A percentile compares a stretch with the other conserved stretches of the same genome.
Conservation (phyloP, 2,888 invertebrate species). For the Eupithecia centaureata region DNA sequence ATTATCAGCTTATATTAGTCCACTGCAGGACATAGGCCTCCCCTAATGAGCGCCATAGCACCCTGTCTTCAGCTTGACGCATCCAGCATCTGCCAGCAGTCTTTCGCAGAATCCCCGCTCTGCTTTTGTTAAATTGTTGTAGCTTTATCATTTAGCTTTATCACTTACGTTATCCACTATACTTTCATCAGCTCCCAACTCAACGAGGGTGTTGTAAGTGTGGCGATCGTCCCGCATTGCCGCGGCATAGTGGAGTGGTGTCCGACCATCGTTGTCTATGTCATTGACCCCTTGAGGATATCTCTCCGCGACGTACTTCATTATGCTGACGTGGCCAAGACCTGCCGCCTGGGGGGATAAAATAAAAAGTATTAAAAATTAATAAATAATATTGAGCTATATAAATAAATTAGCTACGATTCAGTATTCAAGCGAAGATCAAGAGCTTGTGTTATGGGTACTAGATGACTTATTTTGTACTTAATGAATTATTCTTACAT, state of each 20-base stretch:
- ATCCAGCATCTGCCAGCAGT: no score
- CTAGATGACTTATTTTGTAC: no score
- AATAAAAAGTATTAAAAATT: no score
- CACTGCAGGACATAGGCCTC: no score
- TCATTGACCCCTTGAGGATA: conserved; percentile 88
- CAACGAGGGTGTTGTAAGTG: conserved; percentile 90
- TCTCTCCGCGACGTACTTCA: conserved; percentile 88
- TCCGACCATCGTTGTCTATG: conserved; percentile 92
- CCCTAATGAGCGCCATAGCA: no score
- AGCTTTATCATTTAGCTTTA: not conserved
- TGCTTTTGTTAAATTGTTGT: not conserved
- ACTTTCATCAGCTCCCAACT: conserved; percentile 93
- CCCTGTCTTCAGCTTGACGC: no score
- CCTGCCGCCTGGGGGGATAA: conserved; percentile 87
- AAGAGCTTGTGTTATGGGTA: no score
- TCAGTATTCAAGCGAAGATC: no score
- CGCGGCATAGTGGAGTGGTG: conserved; percentile 95
- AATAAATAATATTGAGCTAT: no score
- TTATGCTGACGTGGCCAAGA: conserved; percentile 89
- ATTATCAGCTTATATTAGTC: no score
- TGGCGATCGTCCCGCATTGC: conserved; percentile 90
- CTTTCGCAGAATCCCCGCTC: not conserved
- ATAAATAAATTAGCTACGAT: no score
- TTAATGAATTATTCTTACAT: no score
- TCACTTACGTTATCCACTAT: conserved; percentile 92